Evolutionary conservation across 1,140 invertebrate species (phyloP), one percentile per base, ranked within the genome.

Genomic region (Drosophila lowei): DNA sequence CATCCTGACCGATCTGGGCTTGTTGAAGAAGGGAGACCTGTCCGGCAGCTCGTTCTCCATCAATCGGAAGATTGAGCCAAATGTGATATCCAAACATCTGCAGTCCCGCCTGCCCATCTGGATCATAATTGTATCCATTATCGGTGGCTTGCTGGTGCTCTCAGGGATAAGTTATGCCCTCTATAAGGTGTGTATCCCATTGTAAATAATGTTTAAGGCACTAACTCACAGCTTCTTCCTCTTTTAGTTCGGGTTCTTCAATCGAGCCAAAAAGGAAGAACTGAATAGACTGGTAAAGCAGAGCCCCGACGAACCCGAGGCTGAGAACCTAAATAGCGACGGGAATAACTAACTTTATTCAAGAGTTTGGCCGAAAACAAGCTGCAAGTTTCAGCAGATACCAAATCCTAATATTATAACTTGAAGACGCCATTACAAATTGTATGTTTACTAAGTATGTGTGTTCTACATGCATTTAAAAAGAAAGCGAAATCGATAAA

Each of bases 61-160:
- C 2, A 72, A 55, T 15, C 70, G 59, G 0, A 90, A 77, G 23
- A 85, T 91, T 6, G 89, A 89, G 7, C 81, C 90, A 13, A 90
- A 90, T 62, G 72, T 91, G 13, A 90, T 91, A 48, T 91, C 86
- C 2, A 90, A 90, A 50, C 89, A 91, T 80, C 54, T 86, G 52
- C 59, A 66, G 7, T 74, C 52, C 1, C 52, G 34, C 4, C 47
- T 58, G 3, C 77, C 86, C 30, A 76, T 90, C 34, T 91, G 90
- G 90, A 70, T 90, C 15, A 79, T 80, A 7, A 81, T 91, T 41
- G 16, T 91, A 0, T 74, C 90, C 41, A 59, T 86, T 3, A 15
- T 91, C 2, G 90, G 76, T 34, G 91, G 91, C 0, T 47, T 91
- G 4, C n/a, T 91, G 41, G 6, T 89, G 23, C 62, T 91, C 21